Conservation (phyloP, 2,113 vertebrate species). For the Nyctereutes procyonoides region DNA sequence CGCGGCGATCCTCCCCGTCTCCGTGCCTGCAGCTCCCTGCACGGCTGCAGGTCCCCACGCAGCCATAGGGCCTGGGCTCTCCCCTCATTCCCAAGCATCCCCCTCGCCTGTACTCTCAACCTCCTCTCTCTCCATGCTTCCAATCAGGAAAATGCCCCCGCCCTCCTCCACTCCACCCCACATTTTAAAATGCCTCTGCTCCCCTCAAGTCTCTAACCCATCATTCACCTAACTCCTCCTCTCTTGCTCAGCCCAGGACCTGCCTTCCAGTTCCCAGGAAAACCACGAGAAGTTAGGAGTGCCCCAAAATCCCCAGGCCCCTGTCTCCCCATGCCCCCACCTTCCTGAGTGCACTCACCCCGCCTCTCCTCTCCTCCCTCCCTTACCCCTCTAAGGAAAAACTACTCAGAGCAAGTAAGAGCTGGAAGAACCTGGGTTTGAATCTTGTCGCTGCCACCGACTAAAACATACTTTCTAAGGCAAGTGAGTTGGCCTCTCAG, state of each 20-base stretch:
- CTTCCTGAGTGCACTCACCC: neutral
- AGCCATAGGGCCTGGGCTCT: neutral
- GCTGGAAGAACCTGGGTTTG: neutral
- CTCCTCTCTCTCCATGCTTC: neutral
- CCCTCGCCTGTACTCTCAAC: neutral
- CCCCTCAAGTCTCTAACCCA: neutral
- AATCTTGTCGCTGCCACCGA: neutral
- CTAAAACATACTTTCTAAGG: neutral
- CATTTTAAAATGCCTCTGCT: neutral
- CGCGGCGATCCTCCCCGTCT: neutral
- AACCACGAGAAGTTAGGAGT: neutral
- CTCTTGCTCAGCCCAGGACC: neutral
- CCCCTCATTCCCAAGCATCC: neutral
- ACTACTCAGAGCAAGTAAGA: neutral
- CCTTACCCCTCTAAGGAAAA: neutral
- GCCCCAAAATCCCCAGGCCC: neutral
- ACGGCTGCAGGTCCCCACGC: neutral
- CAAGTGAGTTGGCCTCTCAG: neutral
- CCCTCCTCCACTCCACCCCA: neutral
- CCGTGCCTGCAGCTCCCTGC: fast-evolving
- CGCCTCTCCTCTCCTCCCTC: neutral
- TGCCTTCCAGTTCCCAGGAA: neutral
- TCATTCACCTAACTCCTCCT: neutral
- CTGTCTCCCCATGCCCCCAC: neutral
- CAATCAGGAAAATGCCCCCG: neutral